Evolutionary conservation across 2,113 vertebrate genomes (phyloP), one percentile per base, ranked within the genome.

Genomic region (Neolamprologus variostigma): DNA sequence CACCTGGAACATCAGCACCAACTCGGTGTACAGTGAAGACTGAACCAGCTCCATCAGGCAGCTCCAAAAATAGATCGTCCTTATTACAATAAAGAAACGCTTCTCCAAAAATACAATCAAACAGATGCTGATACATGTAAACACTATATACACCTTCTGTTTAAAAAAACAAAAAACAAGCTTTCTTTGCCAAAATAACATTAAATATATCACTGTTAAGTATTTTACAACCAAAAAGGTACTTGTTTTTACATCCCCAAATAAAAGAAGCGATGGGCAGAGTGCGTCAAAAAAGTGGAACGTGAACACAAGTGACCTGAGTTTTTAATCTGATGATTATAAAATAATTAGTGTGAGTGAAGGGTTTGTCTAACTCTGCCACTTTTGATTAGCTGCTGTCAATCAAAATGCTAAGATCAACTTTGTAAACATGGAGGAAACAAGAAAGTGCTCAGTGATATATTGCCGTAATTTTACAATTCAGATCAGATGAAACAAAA

Each of bases 61-160:
- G 81, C 87, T 93, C 83, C 86, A 89, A 92, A 92, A 92, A 91
- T 85, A 91, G 59, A 93, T 88, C 9, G 42, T 80, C 40, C 37
- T 80, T 89, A 85, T 91, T 76, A 92, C 87, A 88, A 87, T 82
- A 81, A 84, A 90, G 54, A 85, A 4, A 8, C 12, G 40, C 86
- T 59, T 80, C 31, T 79, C 35, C 76, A 84, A 86, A 91, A 91
- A 88, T 26, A 79, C 23, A 89, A 88, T 63, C 12, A 85, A 84
- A 83, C 35, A 42, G 76, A 83, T 23, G 78, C 26, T 35, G 78
- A 86, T 57, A 85, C 37, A 53, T 73, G 40, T 86, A 66, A 82
- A 83, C 40, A 45, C 23, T 21, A 86, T 35, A 31, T 68, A 81
- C 21, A 85, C 59, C 4, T 80, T 87, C 9, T 6, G 73, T 76